These are phyloP conservation scores for Nomada goodeniana DNA, from an alignment of 2,888 invertebrate genomes.

Conservation along the genomic window DNA sequence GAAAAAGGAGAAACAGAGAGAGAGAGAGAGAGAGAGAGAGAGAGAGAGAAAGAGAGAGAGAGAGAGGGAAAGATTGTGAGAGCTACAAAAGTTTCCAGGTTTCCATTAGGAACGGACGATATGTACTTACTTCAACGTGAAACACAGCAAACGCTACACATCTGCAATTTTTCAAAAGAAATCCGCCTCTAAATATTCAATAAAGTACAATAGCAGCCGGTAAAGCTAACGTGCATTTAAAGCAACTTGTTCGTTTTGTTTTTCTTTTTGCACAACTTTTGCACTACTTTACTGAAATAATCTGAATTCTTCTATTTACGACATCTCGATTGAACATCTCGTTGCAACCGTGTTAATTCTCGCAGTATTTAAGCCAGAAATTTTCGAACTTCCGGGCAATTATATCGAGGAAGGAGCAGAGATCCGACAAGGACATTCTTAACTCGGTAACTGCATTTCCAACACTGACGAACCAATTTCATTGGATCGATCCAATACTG, in stretches of 20 bases:
- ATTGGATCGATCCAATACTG: conserved; percentile 16
- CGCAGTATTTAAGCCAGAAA: conserved; percentile 12
- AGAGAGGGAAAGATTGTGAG: not conserved
- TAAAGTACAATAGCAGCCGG: not conserved
- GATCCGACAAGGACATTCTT: conserved; percentile 14
- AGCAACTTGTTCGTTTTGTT: not conserved
- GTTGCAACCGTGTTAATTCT: not conserved
- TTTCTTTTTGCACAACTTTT: not conserved
- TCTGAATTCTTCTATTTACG: not conserved
- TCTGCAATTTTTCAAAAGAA: conserved; percentile 6
- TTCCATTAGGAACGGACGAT: conserved; percentile 8
- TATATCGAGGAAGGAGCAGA: conserved; percentile 24
- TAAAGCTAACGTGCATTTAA: not conserved
- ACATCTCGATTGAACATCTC: conserved; percentile 8
- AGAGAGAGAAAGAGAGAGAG: not conserved
- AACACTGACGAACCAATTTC: conserved; percentile 25
- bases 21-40: not conserved
- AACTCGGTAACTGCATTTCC: not conserved
- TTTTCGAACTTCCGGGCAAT: conserved; percentile 16
- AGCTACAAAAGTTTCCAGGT: conserved; percentile 3
- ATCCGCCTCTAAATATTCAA: not conserved
- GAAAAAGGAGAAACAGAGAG: too few species aligned
- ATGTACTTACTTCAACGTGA: not conserved
- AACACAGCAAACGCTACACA: not conserved
- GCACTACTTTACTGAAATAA: not conserved